Evolutionary conservation across 1,140 invertebrate genomes (phyloP), one percentile per base, ranked within the genome.

Genomic region (Heliconius nattereri): DNA sequence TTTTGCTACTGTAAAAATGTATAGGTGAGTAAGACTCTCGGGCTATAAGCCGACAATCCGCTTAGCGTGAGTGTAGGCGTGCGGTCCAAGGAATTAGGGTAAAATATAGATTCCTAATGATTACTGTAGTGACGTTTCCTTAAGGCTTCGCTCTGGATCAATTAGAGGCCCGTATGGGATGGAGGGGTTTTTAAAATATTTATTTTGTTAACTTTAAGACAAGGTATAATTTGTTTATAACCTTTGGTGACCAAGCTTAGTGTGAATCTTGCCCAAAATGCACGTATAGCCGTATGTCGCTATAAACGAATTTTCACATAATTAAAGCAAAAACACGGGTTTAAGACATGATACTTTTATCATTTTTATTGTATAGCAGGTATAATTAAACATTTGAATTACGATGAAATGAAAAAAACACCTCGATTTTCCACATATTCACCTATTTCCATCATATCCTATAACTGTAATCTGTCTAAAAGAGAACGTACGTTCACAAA

Each of bases 31-130:
- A 89, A 84, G 85, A 81, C 83, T 84, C 86, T 90, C 88, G 90
- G 85, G 84, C 88, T 90, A 90, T 93, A 94, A 93, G 92, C 87
- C 82, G 86, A 76, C 87, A 94, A 94, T 94, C 92, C 90, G 93
- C 91, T 93, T 94, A 94, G 86, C 70, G 60, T 66, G 85, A 85
- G 87, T 82, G 89, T 89, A 87, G 86, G 86, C 83, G 83, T 84
- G 81, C 83, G 81, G 84, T 71, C 73, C 37, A 75, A 81, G 87
- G 92, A 92, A 91, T 92, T 91, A 92, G 84, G 85, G 87, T 90
- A 89, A 90, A 89, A 89, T 91, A 90, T 87, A 87, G 85, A 89
- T 86, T 82, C 81, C 80, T 87, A 86, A 87, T 87, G 85, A 84
- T 78, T 71, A 45, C 52, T 76, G 71, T 37, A 71, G 66, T 49